Conservation (phyloP, 2,888 invertebrate species). For the Automeris io region DNA sequence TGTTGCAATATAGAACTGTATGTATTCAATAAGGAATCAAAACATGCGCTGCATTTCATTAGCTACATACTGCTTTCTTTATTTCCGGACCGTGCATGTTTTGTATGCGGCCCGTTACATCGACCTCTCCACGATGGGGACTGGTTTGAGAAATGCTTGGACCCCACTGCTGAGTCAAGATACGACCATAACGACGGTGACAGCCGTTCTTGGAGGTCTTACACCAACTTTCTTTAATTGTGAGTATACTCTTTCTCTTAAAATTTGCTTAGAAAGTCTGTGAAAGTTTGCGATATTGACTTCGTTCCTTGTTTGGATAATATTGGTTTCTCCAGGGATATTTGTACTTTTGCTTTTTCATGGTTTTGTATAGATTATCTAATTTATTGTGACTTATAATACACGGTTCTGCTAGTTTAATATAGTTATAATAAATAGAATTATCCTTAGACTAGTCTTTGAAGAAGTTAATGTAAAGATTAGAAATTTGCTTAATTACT, state of each 20-base stretch:
- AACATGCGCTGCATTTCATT: constrained; percentile 7
- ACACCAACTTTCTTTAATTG: constrained; percentile 41
- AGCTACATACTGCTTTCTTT: constrained; percentile 17
- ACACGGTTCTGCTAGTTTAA: too few species aligned
- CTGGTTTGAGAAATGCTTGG: constrained; percentile 48
- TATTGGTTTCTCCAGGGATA: too few species aligned
- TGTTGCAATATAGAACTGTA: too few species aligned
- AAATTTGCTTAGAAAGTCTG: constrained; percentile 43
- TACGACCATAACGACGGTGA: constrained; percentile 36
- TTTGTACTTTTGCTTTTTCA: too few species aligned
- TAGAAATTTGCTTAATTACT: too few species aligned
- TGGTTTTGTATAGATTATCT: too few species aligned
- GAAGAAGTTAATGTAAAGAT: too few species aligned
- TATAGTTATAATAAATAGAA: too few species aligned
- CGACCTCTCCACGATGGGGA: constrained; percentile 45
- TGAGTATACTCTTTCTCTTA: constrained; percentile 32
- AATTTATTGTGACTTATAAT: too few species aligned
- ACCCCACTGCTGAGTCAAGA: constrained; percentile 31
- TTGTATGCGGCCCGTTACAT: constrained; percentile 65
- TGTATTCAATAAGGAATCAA: constrained; percentile 5
- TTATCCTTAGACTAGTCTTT: too few species aligned
- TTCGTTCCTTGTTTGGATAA: too few species aligned
- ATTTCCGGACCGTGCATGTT: constrained; percentile 28
- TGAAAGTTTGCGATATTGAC: constrained; percentile 20
- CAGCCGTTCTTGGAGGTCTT: constrained; percentile 41